Conservation (phyloP, 2,888 invertebrate genomes). For the Lumbricus terrestris region DNA sequence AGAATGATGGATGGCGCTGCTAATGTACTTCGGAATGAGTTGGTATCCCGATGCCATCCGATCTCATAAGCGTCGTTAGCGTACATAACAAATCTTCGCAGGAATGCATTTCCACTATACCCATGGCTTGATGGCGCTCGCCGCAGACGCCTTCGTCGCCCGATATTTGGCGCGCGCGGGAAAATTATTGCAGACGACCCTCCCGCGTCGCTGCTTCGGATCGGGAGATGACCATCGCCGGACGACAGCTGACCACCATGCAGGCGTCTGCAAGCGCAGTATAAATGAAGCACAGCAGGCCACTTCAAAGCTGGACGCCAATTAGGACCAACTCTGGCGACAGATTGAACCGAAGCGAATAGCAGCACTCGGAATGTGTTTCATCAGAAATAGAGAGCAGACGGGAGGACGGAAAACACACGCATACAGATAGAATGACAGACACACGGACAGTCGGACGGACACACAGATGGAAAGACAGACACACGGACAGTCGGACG, state of each 20-base stretch:
- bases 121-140: neutral
- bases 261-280: neutral
- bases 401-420: neutral
- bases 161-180: neutral
- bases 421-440: neutral
- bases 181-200: conserved; percentile 3
- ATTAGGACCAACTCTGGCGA: conserved; percentile 3
- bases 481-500: neutral
- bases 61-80: conserved; percentile 3
- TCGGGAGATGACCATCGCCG: neutral
- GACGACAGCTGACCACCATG: conserved; percentile 14
- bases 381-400: neutral
- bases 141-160: neutral
- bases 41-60: conserved; percentile 3
- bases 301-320: conserved; percentile 10
- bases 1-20: conserved; percentile 3
- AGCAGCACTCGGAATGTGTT: neutral
- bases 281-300: neutral
- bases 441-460: neutral
- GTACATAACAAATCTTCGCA: conserved; percentile 3
- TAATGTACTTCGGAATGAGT: conserved; percentile 3
- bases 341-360: neutral
- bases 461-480: neutral
- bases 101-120: neutral
- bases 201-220: neutral